Percentiles rank a stretch among this genome's conserved stretches.
These are phyloP conservation scores for Pandemis corylana DNA, from an alignment of 2,888 invertebrate genomes.

Conservation along the genomic window DNA sequence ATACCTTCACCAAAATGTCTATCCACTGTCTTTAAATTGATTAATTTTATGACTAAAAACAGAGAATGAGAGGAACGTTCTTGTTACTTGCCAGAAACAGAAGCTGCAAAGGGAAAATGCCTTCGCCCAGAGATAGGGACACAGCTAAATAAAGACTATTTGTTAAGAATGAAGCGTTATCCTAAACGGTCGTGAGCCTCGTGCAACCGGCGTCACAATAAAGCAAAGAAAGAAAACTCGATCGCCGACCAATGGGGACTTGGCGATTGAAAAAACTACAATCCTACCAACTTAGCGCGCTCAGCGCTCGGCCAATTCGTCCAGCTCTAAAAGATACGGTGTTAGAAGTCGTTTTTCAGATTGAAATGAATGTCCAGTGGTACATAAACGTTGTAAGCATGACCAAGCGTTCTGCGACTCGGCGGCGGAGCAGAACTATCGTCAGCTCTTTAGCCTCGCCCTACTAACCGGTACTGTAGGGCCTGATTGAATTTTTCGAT, in stretches of 20 bases:
- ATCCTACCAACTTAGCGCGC: background rate
- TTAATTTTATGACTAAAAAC: background rate
- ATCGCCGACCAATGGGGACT: conserved; percentile 23
- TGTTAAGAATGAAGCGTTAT: conserved; percentile 12
- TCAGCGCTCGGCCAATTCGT: background rate
- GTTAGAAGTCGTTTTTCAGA: conserved; percentile 6
- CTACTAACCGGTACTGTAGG: conserved; percentile 33
- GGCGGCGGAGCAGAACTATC: conserved; percentile 33
- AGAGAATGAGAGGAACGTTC: background rate
- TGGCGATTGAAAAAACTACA: conserved; percentile 33
- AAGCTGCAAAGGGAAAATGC: background rate
- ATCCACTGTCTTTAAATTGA: background rate
- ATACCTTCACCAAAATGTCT: background rate
- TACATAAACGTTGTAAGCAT: conserved; percentile 35
- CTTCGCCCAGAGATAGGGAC: background rate
- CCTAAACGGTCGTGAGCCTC: conserved; percentile 30
- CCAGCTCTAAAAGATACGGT: background rate
- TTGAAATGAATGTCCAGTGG: background rate
- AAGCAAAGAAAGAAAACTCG: conserved; percentile 33
- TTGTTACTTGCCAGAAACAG: background rate
- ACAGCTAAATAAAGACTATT: background rate
- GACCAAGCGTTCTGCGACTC: conserved; percentile 34
- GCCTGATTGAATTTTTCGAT: conserved; percentile 36
- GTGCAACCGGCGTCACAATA: conserved; percentile 21
- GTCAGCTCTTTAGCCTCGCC: conserved; percentile 28